Conservation (phyloP, 2,888 invertebrate genomes). For the Leptopilina drosophilae region DNA sequence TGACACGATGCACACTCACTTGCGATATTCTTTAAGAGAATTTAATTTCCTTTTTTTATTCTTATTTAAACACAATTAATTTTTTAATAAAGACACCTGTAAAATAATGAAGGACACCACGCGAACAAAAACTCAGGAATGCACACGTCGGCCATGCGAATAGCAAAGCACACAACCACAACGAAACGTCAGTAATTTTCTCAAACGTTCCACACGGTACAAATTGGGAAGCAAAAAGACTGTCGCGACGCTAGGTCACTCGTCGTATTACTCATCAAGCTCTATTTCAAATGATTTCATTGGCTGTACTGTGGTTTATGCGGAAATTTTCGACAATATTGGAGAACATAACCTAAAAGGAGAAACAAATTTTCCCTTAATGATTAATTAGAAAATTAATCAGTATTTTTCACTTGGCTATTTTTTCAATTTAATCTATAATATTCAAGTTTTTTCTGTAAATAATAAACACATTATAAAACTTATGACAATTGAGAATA, state of each 20-base stretch:
- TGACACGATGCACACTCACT: slow-evolving; percentile 33
- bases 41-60: not conserved
- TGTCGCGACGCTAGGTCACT: not conserved
- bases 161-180: slow-evolving; percentile 20
- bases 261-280: slow-evolving; percentile 21
- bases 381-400: not conserved
- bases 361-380: not conserved
- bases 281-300: slow-evolving; percentile 1
- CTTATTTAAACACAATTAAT: not conserved
- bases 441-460: not conserved
- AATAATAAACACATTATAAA: not conserved
- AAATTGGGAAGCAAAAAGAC: slow-evolving; percentile 13
- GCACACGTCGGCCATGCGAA: slow-evolving; percentile 32
- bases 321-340: not conserved
- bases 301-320: not conserved
- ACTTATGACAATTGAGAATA: not conserved
- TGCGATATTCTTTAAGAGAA: not conserved
- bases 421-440: not conserved
- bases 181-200: slow-evolving; percentile 30
- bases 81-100: slow-evolving; percentile 14
- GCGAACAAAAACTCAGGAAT: slow-evolving; percentile 17
- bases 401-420: not conserved
- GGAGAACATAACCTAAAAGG: slow-evolving; percentile 2
- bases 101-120: slow-evolving; percentile 1
- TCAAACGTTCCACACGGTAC: slow-evolving; percentile 27